A percentile compares a stretch with the other conserved stretches of the same genome.
These are phyloP conservation scores for Lasioglossum leucozonium DNA, from an alignment of 2,888 invertebrate species.

Conservation along the genomic window DNA sequence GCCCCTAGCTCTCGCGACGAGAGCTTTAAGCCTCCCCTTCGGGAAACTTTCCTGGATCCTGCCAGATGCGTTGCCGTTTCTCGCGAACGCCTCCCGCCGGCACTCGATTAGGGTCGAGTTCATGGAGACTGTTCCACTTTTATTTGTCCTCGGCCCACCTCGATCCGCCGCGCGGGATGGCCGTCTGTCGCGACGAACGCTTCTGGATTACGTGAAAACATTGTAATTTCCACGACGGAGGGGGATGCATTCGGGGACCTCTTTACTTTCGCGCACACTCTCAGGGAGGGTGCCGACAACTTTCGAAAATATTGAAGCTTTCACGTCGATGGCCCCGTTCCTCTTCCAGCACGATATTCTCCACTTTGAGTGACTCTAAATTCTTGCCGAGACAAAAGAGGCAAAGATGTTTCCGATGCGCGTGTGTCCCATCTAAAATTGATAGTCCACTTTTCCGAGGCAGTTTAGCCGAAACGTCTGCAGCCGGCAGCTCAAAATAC, in stretches of 20 bases:
- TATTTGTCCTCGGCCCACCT: slow-evolving; percentile 40
- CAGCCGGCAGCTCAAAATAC: not conserved
- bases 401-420: too few species aligned
- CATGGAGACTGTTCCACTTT: slow-evolving; percentile 52
- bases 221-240: slow-evolving; percentile 13
- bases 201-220: slow-evolving; percentile 36
- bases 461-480: not conserved
- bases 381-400: not conserved
- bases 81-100: slow-evolving; percentile 19
- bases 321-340: not conserved
- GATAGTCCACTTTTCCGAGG: not conserved
- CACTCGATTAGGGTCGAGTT: slow-evolving; percentile 57
- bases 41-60: slow-evolving; percentile 49
- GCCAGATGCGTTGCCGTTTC: slow-evolving; percentile 57
- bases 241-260: not conserved
- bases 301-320: not conserved
- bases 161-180: not conserved
- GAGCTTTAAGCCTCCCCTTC: slow-evolving; percentile 46
- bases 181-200: slow-evolving; percentile 18
- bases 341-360: not conserved
- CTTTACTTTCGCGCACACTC: not conserved
- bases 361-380: not conserved
- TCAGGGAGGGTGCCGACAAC: not conserved
- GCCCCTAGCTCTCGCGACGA: slow-evolving; percentile 28
- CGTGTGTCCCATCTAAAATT: not conserved